Evolutionary conservation across 2,888 invertebrate species (phyloP).

Genomic region (Notodonta dromedarius): DNA sequence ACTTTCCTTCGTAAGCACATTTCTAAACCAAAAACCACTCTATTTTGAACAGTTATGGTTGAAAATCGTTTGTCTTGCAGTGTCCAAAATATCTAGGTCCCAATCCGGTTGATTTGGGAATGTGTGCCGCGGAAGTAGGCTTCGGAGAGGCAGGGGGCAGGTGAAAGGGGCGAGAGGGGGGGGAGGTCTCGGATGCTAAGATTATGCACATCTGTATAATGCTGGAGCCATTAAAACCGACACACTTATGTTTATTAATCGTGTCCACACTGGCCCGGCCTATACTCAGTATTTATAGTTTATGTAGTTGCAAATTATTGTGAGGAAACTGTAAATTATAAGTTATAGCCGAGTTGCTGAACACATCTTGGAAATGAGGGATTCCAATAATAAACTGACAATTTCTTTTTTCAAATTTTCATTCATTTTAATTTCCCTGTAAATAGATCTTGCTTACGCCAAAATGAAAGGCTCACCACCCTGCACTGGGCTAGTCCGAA

Average conservation of each 20-base stretch:
- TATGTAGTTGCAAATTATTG: not conserved
- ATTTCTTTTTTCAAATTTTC: too few species aligned
- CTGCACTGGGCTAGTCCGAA: too few species aligned
- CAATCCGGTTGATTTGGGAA: slow-evolving; percentile 77
- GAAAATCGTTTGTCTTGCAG: slow-evolving; percentile 31
- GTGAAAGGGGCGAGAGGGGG: slow-evolving; percentile 41
- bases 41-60: slow-evolving; percentile 38
- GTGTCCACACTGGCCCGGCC: not conserved
- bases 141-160: slow-evolving; percentile 46
- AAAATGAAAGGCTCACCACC: too few species aligned
- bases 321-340: not conserved
- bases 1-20: slow-evolving; percentile 34
- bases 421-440: too few species aligned
- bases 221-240: slow-evolving; percentile 41
- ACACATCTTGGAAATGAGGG: too few species aligned
- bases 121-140: slow-evolving; percentile 72
- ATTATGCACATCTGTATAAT: slow-evolving; percentile 60
- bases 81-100: slow-evolving; percentile 71
- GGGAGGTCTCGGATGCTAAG: slow-evolving; percentile 24
- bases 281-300: not conserved
- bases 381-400: too few species aligned
- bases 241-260: slow-evolving; percentile 29
- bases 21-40: slow-evolving; percentile 26
- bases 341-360: too few species aligned
- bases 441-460: too few species aligned